A percentile compares a stretch with the other conserved stretches of the same genome.
Evolutionary conservation across 2,113 vertebrate species (phyloP).

Genomic region (Dendrocopos noguchii): DNA sequence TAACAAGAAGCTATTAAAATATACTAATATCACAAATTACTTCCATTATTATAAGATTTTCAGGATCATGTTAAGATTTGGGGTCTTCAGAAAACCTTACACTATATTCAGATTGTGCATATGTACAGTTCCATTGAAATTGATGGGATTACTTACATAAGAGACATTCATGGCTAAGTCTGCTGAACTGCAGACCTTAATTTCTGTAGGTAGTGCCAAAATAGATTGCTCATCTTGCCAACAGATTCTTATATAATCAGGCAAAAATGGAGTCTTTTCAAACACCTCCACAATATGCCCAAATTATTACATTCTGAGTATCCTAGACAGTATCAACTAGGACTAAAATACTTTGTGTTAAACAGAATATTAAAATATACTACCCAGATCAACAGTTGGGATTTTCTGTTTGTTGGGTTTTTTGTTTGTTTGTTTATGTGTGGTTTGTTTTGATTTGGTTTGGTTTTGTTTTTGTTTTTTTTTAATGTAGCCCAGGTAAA

Average conservation of each 20-base stretch:
- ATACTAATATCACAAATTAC: not conserved
- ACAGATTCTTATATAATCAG: constrained; percentile 51
- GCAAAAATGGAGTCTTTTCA: not conserved
- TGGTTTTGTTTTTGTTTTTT: too few species aligned
- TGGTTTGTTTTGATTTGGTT: not conserved
- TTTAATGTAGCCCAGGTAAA: not conserved
- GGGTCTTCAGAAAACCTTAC: not conserved
- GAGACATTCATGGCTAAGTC: not conserved
- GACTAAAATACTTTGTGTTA: not conserved
- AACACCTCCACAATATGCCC: not conserved
- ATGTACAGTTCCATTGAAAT: not conserved
- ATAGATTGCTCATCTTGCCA: constrained; percentile 8
- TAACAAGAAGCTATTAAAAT: not conserved
- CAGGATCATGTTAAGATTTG: not conserved
- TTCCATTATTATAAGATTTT: not conserved
- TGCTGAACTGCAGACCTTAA: not conserved
- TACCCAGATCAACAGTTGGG: not conserved
- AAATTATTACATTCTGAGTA: not conserved
- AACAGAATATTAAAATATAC: not conserved
- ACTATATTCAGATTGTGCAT: not conserved
- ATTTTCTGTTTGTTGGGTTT: not conserved
- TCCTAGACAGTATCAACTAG: not conserved
- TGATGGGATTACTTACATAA: not conserved
- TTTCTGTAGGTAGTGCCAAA: not conserved
- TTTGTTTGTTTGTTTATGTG: too few species aligned